A percentile compares a stretch with the other conserved stretches of the same genome.
phyloP scores from a whole-genome alignment of 2,888 invertebrate species.

The Clunio marinus region DNA sequence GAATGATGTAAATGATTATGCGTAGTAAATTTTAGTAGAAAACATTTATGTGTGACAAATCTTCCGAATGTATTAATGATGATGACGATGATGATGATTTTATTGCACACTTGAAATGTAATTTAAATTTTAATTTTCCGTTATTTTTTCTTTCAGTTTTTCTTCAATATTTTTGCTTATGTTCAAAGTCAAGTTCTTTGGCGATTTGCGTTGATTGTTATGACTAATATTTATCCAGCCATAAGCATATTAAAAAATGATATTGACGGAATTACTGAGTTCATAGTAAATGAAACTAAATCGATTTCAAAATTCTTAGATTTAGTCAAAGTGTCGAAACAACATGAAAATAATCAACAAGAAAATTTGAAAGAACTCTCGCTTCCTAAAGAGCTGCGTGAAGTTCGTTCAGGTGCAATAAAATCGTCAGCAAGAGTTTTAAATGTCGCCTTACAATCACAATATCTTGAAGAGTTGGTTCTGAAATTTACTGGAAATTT shows the following conservation, averaged over 20 bases:
- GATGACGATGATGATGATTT: too few relatives aligned
- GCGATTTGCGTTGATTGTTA: conserved; percentile 47
- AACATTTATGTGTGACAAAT: too few relatives aligned
- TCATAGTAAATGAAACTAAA: background rate
- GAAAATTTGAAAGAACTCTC: background rate
- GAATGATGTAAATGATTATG: too few relatives aligned
- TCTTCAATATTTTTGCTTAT: conserved; percentile 51
- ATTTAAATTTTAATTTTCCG: background rate
- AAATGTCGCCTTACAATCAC: background rate
- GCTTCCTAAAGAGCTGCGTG: conserved; percentile 1
- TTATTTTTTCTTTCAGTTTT: conserved; percentile 44
- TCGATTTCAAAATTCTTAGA: background rate
- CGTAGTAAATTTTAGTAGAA: too few relatives aligned
- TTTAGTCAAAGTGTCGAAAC: background rate
- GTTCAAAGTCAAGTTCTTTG: conserved; percentile 50
- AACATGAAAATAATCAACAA: background rate
- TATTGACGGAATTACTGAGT: background rate
- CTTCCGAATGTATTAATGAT: too few relatives aligned
- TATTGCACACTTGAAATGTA: background rate
- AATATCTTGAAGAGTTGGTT: background rate
- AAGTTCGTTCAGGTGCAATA: background rate
- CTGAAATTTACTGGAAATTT: background rate
- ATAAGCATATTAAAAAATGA: background rate
- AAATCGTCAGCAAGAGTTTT: conserved; percentile 1
- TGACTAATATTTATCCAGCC: background rate